A percentile compares a stretch with the other conserved stretches of the same genome.
phyloP scores from a whole-genome alignment of 2,113 vertebrate species.

The Balaenoptera acutorostrata region DNA sequence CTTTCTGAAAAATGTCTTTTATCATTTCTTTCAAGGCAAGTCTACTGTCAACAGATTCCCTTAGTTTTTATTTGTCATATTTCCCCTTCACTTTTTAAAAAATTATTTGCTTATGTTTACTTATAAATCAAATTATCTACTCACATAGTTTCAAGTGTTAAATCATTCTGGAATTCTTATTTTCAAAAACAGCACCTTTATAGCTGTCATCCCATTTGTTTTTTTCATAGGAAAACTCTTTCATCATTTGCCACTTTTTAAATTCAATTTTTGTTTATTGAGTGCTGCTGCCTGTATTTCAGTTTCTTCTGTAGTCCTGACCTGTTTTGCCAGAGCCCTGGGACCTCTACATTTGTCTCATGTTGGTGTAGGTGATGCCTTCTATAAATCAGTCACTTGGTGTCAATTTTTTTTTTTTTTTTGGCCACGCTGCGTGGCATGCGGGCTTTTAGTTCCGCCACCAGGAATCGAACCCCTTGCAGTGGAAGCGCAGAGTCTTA shows the following conservation, averaged over 20 bases:
- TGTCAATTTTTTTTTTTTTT: neutral
- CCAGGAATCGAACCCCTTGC: neutral
- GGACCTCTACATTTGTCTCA: neutral
- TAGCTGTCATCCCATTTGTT: neutral
- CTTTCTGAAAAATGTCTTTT: neutral
- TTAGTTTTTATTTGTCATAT: neutral
- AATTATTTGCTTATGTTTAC: neutral
- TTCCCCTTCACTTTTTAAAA: neutral
- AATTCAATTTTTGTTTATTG: neutral
- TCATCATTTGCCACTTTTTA: neutral
- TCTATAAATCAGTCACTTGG: neutral
- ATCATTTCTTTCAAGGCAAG: neutral
- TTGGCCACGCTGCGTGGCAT: neutral
- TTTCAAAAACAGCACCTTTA: neutral
- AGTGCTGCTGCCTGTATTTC: neutral
- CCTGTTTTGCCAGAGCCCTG: neutral
- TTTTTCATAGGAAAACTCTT: neutral
- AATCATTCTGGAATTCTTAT: neutral
- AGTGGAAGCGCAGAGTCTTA: neutral
- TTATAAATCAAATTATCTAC: neutral
- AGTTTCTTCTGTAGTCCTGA: neutral
- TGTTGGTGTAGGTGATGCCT: neutral
- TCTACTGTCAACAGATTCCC: neutral
- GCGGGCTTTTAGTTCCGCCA: neutral
- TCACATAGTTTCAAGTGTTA: neutral